These are phyloP conservation scores for Pseudoips prasinana DNA, from an alignment of 2,888 invertebrate genomes.

Conservation along the genomic window DNA sequence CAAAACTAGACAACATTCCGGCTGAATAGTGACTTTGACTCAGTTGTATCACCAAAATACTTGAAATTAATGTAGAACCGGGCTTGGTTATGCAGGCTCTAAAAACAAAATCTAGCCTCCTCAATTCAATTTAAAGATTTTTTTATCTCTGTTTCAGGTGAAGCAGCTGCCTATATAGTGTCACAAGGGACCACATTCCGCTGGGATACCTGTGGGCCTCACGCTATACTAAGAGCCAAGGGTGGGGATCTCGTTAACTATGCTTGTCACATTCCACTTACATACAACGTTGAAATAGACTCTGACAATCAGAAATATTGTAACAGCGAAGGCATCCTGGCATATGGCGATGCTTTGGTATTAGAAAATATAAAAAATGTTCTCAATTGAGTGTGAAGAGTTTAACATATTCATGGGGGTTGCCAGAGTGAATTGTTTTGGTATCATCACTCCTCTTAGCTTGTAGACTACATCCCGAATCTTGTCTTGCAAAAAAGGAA, in stretches of 20 bases:
- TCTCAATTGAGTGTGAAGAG: conserved; percentile 12
- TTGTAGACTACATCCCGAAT: no score
- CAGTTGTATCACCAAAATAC: no score
- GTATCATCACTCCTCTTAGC: no score
- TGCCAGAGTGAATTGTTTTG: no score
- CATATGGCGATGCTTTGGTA: conserved; percentile 44
- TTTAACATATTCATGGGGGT: neutral
- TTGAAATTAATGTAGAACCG: no score
- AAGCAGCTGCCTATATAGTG: conserved; percentile 85
- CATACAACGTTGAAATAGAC: conserved; percentile 54
- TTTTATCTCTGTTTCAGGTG: no score
- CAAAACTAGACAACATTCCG: no score
- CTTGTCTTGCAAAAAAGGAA: no score
- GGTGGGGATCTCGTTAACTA: conserved; percentile 86
- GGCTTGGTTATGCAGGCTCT: no score
- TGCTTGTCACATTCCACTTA: conserved; percentile 43
- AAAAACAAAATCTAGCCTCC: no score
- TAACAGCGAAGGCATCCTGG: conserved; percentile 65
- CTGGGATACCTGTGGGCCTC: conserved; percentile 97
- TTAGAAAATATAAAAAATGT: conserved; percentile 44
- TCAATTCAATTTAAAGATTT: no score
- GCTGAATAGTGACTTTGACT: no score
- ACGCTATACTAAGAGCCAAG: conserved; percentile 89
- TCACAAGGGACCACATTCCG: conserved; percentile 91
- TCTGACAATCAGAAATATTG: conserved; percentile 56